A percentile compares a stretch with the other conserved stretches of the same genome.
Conservation (phyloP, 2,888 invertebrate genomes). For the Pocota personata region DNA sequence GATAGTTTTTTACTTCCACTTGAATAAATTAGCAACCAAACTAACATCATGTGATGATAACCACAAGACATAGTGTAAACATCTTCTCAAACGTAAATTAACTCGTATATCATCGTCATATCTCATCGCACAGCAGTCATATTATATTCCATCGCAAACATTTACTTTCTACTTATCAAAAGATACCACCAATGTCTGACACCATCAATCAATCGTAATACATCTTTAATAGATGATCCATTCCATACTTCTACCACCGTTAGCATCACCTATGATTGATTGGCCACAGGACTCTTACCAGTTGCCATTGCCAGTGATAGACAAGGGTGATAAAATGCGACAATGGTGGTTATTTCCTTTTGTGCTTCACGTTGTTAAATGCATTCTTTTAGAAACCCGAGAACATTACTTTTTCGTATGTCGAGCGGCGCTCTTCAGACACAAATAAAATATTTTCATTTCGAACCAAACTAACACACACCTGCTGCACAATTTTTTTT, state of each 20-base stretch:
- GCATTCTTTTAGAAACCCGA: conserved; percentile 51
- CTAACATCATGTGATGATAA: background rate
- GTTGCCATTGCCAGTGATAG: conserved; percentile 20
- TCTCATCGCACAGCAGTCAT: background rate
- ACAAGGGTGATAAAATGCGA: conserved; percentile 35
- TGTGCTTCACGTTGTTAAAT: conserved; percentile 23
- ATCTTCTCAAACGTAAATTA: background rate
- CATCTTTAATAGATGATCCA: conserved; percentile 36
- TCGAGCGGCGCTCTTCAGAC: conserved; percentile 28
- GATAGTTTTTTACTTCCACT: background rate
- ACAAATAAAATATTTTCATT: conserved; percentile 32
- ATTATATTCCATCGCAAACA: conserved; percentile 21
- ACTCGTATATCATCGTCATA: conserved; percentile 7
- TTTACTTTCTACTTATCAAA: conserved; percentile 33
- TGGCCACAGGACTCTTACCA: conserved; percentile 13
- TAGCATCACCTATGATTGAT: conserved; percentile 47
- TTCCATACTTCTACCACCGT: conserved; percentile 6
- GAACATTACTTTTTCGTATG: conserved; percentile 40
- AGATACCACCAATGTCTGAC: background rate
- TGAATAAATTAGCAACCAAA: background rate
- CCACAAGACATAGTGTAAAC: background rate
- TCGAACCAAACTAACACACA: conserved; percentile 20
- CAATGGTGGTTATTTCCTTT: conserved; percentile 47
- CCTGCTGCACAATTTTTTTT: conserved; percentile 33
- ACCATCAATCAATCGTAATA: conserved; percentile 49